phyloP scores from a whole-genome alignment of 2,888 invertebrate genomes.

The Nemurella pictetii region DNA sequence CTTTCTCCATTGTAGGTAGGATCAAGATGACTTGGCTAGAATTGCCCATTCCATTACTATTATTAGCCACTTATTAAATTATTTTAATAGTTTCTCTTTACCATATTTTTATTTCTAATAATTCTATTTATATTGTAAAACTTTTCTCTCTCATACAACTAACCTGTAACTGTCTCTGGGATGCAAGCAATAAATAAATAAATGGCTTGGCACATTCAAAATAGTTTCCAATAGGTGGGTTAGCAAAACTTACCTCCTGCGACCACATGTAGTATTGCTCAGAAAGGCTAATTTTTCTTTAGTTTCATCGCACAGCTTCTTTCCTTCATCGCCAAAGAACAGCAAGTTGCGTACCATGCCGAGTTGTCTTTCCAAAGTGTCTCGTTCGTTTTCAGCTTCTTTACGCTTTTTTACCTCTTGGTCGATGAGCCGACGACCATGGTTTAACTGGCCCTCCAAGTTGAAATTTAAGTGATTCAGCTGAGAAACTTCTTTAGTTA shows the following conservation, averaged over 20 bases:
- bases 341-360: conserved; percentile 73
- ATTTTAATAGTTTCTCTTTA: no score
- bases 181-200: no score
- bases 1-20: no score
- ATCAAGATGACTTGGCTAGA: no score
- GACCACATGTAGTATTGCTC: conserved; percentile 63
- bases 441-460: conserved; percentile 78
- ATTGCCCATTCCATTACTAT: no score
- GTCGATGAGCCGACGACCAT: conserved; percentile 78
- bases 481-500: conserved; percentile 71
- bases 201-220: no score
- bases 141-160: no score
- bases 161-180: no score
- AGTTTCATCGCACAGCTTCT: conserved; percentile 76
- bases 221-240: background rate
- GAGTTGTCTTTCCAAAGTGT: conserved; percentile 72
- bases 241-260: background rate
- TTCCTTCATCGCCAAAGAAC: conserved; percentile 68
- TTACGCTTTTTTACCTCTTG: conserved; percentile 74
- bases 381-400: conserved; percentile 71
- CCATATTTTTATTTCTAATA: no score
- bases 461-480: conserved; percentile 72
- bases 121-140: no score
- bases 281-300: conserved; percentile 80
- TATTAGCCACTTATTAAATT: no score